Conservation (phyloP, 2,888 invertebrate species). For the Zhuqinia jingwanae region DNA sequence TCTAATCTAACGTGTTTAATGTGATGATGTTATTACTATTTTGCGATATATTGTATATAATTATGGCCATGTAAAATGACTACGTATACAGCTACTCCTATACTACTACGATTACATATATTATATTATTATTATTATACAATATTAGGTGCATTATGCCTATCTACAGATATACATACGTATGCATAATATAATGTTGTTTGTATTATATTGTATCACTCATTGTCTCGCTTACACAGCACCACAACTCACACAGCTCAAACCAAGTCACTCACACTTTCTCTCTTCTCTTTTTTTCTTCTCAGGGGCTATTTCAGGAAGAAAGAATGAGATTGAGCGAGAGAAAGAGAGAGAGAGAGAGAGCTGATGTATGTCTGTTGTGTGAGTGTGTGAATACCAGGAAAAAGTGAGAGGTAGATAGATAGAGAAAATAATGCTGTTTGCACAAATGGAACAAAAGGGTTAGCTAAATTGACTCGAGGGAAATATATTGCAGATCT, state of each 20-base stretch:
- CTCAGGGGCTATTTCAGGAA: not conserved
- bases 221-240: slow-evolving; percentile 5
- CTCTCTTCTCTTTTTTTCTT: not conserved
- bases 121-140: too few relatives aligned
- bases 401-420: not conserved
- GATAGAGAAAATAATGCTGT: slow-evolving; percentile 31
- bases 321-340: not conserved
- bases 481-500: slow-evolving; percentile 55
- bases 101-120: too few relatives aligned
- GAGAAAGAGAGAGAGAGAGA: not conserved
- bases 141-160: too few relatives aligned
- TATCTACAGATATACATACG: too few relatives aligned
- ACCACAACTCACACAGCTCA: too few relatives aligned
- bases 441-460: slow-evolving; percentile 46
- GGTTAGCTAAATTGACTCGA: slow-evolving; percentile 54
- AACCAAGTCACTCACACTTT: not conserved
- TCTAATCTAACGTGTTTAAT: slow-evolving; percentile 24
- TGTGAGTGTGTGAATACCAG: not conserved
- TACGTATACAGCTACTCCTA: too few relatives aligned
- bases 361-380: not conserved
- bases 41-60: too few relatives aligned
- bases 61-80: not conserved
- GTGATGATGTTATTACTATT: slow-evolving; percentile 8
- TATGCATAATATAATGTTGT: not conserved
- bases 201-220: not conserved